Conservation (phyloP, 2,888 invertebrate genomes). For the Nomada fabriciana region DNA sequence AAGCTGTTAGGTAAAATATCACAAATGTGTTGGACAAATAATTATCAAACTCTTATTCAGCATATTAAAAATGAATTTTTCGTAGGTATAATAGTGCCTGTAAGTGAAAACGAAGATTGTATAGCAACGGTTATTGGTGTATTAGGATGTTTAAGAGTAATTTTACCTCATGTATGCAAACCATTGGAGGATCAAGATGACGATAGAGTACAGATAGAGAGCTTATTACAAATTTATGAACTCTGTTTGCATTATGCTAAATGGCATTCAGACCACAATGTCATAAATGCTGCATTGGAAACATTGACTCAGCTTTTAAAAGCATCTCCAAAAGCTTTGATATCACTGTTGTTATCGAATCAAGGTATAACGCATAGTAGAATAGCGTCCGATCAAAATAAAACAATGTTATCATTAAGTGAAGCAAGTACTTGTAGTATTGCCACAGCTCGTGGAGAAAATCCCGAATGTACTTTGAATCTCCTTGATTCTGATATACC, state of each 20-base stretch:
- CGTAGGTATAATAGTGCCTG: constrained; percentile 63
- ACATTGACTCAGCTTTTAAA: constrained; percentile 86
- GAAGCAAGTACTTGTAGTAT: constrained; percentile 73
- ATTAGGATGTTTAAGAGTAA: constrained; percentile 87
- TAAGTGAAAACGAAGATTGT: constrained; percentile 62
- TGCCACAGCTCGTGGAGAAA: constrained; percentile 71
- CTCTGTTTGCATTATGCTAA: constrained; percentile 89
- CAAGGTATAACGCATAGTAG: constrained; percentile 82
- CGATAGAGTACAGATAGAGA: constrained; percentile 73
- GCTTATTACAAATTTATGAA: constrained; percentile 89
- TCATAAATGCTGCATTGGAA: constrained; percentile 95
- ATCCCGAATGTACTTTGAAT: constrained; percentile 71
- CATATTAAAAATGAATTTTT: constrained; percentile 26
- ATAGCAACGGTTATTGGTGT: constrained; percentile 87
- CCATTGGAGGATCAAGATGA: constrained; percentile 61
- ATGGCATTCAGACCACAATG: constrained; percentile 92
- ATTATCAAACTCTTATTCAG: background rate
- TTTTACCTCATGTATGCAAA: constrained; percentile 86
- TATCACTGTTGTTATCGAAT: constrained; percentile 83
- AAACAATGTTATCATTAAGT: constrained; percentile 68
- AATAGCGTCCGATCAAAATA: constrained; percentile 70
- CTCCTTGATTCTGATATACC: constrained; percentile 76
- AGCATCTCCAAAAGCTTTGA: constrained; percentile 84
- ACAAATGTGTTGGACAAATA: background rate
- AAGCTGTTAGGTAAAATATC: constrained; percentile 86